A percentile compares a stretch with the other conserved stretches of the same genome.
These are phyloP conservation scores for Andrena minutula DNA, from an alignment of 2,888 invertebrate species.

Conservation along the genomic window DNA sequence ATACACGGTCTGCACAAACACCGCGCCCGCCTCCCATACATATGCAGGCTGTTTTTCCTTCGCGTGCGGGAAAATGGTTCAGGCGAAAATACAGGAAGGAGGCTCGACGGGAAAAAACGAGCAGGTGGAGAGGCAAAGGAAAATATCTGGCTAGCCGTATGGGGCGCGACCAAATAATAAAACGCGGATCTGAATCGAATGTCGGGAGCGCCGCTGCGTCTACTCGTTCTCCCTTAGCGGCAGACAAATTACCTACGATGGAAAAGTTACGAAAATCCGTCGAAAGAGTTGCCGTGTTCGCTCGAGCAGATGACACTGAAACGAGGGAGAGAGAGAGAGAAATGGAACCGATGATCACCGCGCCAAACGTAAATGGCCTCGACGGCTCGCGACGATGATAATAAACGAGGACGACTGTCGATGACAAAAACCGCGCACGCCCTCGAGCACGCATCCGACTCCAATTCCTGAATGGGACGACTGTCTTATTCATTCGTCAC, in stretches of 20 bases:
- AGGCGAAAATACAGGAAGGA: slow-evolving; percentile 17
- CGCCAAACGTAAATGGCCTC: slow-evolving; percentile 17
- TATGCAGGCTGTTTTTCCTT: slow-evolving; percentile 26
- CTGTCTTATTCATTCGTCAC: slow-evolving; percentile 77
- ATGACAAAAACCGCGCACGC: slow-evolving; percentile 70
- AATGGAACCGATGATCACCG: slow-evolving; percentile 22
- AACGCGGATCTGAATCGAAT: slow-evolving; percentile 40
- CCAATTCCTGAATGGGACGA: slow-evolving; percentile 74
- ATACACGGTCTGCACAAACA: slow-evolving; percentile 31
- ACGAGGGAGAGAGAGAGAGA: slow-evolving; percentile 9
- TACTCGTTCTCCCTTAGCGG: slow-evolving; percentile 6
- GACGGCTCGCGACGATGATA: slow-evolving; percentile 62
- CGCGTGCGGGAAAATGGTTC: slow-evolving; percentile 21
- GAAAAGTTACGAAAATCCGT: slow-evolving; percentile 39
- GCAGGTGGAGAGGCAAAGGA: slow-evolving; percentile 10
- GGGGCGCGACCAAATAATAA: slow-evolving; percentile 49
- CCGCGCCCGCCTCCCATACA: slow-evolving; percentile 5
- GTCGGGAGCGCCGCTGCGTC: slow-evolving; percentile 2
- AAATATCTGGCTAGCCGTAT: slow-evolving; percentile 18
- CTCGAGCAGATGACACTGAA: slow-evolving; percentile 9
- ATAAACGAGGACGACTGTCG: slow-evolving; percentile 42
- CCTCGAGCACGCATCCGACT: slow-evolving; percentile 73
- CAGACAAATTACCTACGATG: slow-evolving; percentile 36
- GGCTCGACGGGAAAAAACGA: neutral
- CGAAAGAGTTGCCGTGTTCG: slow-evolving; percentile 19